Evolutionary conservation across 2,797 vertebrate species (phyloP).

Genomic region (Echiichthys vipera): DNA sequence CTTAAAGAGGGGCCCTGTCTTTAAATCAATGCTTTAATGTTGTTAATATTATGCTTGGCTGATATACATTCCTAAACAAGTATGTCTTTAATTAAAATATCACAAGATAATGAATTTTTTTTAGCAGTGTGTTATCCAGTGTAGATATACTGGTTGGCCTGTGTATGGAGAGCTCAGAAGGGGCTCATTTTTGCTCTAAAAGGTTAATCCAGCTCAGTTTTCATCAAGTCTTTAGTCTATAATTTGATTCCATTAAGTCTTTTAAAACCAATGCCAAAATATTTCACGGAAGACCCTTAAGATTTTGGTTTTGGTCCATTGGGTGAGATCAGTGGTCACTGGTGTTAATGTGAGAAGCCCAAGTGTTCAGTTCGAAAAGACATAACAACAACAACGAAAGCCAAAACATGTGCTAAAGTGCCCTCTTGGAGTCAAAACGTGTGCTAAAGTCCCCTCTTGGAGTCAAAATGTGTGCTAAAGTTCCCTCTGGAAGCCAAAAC

Average conservation of each 20-base stretch:
- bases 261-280: background rate
- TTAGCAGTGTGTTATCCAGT: background rate
- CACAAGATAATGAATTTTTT: too few species aligned
- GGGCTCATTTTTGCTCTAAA: background rate
- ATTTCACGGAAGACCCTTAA: background rate
- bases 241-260: background rate
- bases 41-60: too few species aligned
- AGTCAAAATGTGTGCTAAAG: too few species aligned
- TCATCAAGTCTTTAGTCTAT: background rate
- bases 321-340: background rate
- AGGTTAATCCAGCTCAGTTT: background rate
- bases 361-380: background rate
- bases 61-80: background rate
- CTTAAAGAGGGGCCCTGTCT: too few species aligned
- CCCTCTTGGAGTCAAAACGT: too few species aligned
- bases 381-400: too few species aligned
- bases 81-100: background rate
- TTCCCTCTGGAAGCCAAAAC: too few species aligned
- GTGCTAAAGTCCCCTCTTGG: too few species aligned
- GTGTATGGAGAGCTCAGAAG: background rate
- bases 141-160: background rate
- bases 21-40: background rate
- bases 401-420: too few species aligned
- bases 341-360: background rate
- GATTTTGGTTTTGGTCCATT: background rate